phyloP scores from a whole-genome alignment of 2,797 vertebrate species.

The Prunella strophiata region DNA sequence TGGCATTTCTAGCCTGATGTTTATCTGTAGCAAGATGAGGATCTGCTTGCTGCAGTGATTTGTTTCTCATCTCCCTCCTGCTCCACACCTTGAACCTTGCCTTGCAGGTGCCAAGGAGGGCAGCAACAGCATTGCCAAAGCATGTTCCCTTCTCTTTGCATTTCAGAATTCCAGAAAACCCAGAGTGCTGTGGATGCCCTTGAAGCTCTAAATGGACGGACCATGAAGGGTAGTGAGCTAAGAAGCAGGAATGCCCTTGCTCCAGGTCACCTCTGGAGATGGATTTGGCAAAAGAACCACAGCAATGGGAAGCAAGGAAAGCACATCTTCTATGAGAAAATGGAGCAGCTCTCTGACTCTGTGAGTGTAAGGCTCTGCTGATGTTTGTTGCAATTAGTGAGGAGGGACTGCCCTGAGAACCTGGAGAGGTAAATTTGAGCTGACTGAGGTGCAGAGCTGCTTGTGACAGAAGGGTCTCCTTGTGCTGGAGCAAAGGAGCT shows the following conservation, averaged over 20 bases:
- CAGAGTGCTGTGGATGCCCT: slow-evolving; percentile 74
- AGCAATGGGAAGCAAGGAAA: background rate
- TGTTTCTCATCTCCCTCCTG: background rate
- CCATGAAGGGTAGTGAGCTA: slow-evolving; percentile 42
- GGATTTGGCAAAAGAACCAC: slow-evolving; percentile 48
- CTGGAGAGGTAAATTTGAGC: background rate
- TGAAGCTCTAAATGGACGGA: slow-evolving; percentile 45
- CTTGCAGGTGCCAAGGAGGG: background rate
- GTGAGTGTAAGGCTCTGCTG: slow-evolving; percentile 41
- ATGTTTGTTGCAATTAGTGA: background rate
- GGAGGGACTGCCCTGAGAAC: background rate
- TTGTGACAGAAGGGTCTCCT: background rate
- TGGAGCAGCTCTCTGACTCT: background rate
- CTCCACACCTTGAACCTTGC: background rate
- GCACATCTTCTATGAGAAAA: background rate
- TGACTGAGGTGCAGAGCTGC: background rate
- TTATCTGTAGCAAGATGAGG: background rate
- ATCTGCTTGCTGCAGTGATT: background rate
- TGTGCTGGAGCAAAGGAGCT: background rate
- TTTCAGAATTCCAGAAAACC: slow-evolving; percentile 77
- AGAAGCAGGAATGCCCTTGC: slow-evolving; percentile 78
- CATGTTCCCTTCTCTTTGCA: background rate
- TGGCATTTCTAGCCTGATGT: background rate
- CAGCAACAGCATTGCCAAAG: background rate
- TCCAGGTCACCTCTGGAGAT: slow-evolving; percentile 68